These are phyloP conservation scores for Vultur gryphus DNA, from an alignment of 2,797 vertebrate genomes.

Conservation along the genomic window DNA sequence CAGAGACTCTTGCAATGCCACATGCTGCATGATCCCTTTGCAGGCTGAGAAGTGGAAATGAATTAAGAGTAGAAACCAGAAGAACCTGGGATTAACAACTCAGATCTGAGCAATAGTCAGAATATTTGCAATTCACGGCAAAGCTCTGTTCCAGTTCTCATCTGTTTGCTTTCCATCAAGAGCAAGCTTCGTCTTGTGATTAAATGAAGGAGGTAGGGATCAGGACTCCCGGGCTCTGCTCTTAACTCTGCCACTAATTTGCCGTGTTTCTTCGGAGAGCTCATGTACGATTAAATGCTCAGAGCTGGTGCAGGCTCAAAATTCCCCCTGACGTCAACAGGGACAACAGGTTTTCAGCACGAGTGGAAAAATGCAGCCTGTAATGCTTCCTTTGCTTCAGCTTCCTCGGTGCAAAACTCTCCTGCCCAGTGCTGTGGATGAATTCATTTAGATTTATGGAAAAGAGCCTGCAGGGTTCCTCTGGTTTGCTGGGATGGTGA, in stretches of 20 bases:
- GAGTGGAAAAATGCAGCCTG: background rate
- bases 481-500: background rate
- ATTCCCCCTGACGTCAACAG: background rate
- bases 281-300: background rate
- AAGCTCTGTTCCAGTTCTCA: background rate
- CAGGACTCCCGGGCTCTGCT: background rate
- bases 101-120: background rate
- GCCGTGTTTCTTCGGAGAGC: background rate
- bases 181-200: background rate
- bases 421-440: background rate
- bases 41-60: background rate
- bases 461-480: background rate
- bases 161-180: background rate
- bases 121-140: background rate
- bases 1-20: background rate
- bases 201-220: background rate
- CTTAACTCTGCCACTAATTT: background rate
- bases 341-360: background rate
- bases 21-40: accelerated
- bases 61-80: background rate
- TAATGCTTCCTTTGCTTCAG: background rate
- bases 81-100: background rate
- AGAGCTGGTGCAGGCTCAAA: background rate
- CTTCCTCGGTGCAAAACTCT: background rate
- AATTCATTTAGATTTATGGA: background rate